Evolutionary conservation across 1,140 invertebrate genomes (phyloP), one percentile per base, ranked within the genome.

Genomic region (Drosophila obscura): DNA sequence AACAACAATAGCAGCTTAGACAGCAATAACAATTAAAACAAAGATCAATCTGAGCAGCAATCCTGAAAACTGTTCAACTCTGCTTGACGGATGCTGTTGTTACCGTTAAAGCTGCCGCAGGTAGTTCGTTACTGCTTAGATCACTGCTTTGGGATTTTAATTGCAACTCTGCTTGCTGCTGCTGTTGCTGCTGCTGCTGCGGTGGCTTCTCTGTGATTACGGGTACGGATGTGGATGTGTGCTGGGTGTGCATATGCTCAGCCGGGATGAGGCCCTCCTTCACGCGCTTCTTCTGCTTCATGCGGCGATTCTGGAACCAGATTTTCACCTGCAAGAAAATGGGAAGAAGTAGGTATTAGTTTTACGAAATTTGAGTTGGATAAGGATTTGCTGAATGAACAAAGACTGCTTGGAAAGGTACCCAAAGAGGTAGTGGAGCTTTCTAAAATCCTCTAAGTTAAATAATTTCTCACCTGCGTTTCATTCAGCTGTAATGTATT

Each of bases 401-500:
- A 16, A 16, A 16, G 1, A 19, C 19, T 19, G 19, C 19, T 19
- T 19, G 19, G 19, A 19, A 19, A 19, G 19, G 19, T 19, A 19
- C 19, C 19, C 19, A 35, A 3, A 9, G 2, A 35, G 3, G 50
- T 31, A 9, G 5, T 57, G 8, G 3, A 45, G 35, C 22, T 13
- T 44, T 39, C 19, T 1, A 19, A 19, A 19, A 19, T 19, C 2
- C 19, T 19, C 19, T 1, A 19, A 19, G 2, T 43, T 7, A 5
- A 48, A 6, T 41, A 24, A 15, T n/a, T 51, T 62, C 93, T 92
- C 64, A 94, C 93, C 93, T 99, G 97, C 0, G 98, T 99, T 92
- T 99, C 99, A 92, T 99, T 99, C 4, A 99, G 94, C 90, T 98
- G 97, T 15, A 99, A 93, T 1, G 97, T 96, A 1, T 97, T 97